Percentiles rank a stretch among this genome's conserved stretches.
phyloP scores from a whole-genome alignment of 2,888 invertebrate species.

The Drosophila kambysellisi region DNA sequence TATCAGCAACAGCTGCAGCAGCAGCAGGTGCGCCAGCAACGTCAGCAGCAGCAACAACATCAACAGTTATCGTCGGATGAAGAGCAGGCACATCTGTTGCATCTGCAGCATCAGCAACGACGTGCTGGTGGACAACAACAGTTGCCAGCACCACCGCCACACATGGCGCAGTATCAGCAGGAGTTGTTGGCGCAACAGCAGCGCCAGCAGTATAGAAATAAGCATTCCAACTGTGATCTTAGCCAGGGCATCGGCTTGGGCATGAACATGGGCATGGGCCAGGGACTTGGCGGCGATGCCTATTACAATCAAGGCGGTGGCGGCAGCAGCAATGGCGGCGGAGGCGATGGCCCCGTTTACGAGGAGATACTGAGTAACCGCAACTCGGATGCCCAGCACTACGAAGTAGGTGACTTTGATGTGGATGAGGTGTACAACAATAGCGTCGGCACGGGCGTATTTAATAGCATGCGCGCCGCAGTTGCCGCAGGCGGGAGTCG shows the following conservation, averaged over 20 bases:
- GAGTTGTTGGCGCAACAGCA: conserved; percentile 64
- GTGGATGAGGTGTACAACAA: conserved; percentile 78
- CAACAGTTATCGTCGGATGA: conserved; percentile 83
- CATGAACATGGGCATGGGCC: conserved; percentile 53
- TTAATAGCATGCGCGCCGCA: conserved; percentile 71
- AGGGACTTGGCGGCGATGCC: conserved; percentile 70
- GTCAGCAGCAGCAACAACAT: conserved; percentile 74
- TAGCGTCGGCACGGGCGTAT: conserved; percentile 68
- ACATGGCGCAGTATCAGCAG: conserved; percentile 77
- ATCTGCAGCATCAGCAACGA: conserved; percentile 77
- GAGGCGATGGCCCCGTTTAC: conserved; percentile 83
- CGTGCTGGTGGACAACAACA: conserved; percentile 72
- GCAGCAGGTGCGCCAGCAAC: conserved; percentile 63
- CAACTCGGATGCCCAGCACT: conserved; percentile 82
- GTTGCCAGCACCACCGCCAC: conserved; percentile 71
- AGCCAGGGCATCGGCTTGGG: conserved; percentile 66
- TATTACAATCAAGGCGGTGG: conserved; percentile 82
- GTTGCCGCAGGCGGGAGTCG: conserved; percentile 65
- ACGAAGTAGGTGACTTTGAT: conserved; percentile 79
- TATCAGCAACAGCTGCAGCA: conserved; percentile 71
- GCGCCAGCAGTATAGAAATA: conserved; percentile 81
- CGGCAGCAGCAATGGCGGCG: conserved; percentile 43
- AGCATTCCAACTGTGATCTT: conserved; percentile 84
- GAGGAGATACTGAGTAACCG: conserved; percentile 84
- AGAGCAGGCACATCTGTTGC: conserved; percentile 82